phyloP scores from a whole-genome alignment of 2,797 vertebrate genomes.

The Oceanodroma leucorhoa region DNA sequence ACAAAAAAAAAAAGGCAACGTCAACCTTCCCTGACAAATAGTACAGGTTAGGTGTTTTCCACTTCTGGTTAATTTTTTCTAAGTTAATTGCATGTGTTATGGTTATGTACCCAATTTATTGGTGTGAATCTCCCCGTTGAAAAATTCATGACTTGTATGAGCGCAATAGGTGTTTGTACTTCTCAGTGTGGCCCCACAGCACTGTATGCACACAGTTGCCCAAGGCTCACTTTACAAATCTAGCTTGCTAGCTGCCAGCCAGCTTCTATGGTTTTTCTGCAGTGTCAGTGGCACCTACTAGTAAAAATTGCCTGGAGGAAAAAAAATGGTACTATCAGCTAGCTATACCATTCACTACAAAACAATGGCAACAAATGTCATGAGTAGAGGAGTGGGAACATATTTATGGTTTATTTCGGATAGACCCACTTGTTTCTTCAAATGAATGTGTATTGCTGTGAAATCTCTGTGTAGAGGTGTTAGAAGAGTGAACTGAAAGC shows the following conservation, averaged over 20 bases:
- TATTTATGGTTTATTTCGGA: slow-evolving; percentile 70
- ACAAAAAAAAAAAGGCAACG: neutral
- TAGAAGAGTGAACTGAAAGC: slow-evolving; percentile 72
- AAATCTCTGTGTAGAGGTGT: slow-evolving; percentile 73
- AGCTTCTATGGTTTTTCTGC: neutral
- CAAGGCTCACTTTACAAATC: neutral
- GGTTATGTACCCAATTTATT: neutral
- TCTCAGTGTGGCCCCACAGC: neutral
- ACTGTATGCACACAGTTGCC: neutral
- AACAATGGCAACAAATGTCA: slow-evolving; percentile 15
- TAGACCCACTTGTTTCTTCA: slow-evolving; percentile 66
- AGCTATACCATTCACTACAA: neutral
- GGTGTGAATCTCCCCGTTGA: neutral
- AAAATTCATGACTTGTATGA: neutral
- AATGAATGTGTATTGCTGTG: slow-evolving; percentile 57
- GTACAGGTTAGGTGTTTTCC: neutral
- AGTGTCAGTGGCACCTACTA: neutral
- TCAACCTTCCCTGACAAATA: neutral
- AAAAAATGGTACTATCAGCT: neutral
- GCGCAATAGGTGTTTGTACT: neutral
- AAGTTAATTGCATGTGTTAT: neutral
- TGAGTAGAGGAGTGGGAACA: neutral
- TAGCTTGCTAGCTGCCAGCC: neutral
- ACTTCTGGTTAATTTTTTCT: neutral
- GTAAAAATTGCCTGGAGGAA: neutral